Percentiles rank a stretch among this genome's conserved stretches.
phyloP scores from a whole-genome alignment of 2,888 invertebrate genomes.

The Agrochola macilenta region DNA sequence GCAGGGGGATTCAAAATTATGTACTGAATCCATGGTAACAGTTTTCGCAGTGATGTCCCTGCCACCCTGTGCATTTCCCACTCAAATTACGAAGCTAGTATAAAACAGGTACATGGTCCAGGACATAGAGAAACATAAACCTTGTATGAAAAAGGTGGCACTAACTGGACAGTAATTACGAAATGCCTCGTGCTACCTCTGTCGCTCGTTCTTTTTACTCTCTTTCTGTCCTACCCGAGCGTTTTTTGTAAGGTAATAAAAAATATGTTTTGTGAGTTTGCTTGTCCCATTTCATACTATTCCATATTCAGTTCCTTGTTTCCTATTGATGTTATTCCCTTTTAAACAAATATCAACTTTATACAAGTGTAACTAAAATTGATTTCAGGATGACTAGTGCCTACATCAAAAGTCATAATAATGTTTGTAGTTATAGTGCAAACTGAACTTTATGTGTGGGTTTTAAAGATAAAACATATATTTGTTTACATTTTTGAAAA shows the following conservation, averaged over 20 bases:
- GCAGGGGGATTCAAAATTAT: too few relatives aligned
- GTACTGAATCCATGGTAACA: too few relatives aligned
- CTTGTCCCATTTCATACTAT: neutral
- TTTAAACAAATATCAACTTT: neutral
- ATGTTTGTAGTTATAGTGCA: neutral
- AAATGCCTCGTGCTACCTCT: conserved; percentile 35
- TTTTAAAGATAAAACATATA: neutral
- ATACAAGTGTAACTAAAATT: neutral
- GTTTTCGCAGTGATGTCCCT: too few relatives aligned
- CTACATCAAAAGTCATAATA: neutral
- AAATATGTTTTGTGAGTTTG: conserved; percentile 19
- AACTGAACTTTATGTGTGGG: neutral
- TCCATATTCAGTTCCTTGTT: neutral
- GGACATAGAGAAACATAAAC: neutral
- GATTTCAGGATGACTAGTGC: neutral
- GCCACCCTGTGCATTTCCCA: too few relatives aligned
- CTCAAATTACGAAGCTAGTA: neutral
- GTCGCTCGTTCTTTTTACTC: conserved; percentile 18
- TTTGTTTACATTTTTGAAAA: neutral
- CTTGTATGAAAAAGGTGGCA: conserved; percentile 21
- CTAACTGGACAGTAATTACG: conserved; percentile 49
- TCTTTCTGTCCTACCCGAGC: conserved; percentile 11
- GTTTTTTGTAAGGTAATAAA: conserved; percentile 21
- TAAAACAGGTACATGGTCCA: neutral
- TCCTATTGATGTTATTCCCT: neutral